Evolutionary conservation across 2,113 vertebrate genomes (phyloP).

Genomic region (Rhinoptilus africanus): DNA sequence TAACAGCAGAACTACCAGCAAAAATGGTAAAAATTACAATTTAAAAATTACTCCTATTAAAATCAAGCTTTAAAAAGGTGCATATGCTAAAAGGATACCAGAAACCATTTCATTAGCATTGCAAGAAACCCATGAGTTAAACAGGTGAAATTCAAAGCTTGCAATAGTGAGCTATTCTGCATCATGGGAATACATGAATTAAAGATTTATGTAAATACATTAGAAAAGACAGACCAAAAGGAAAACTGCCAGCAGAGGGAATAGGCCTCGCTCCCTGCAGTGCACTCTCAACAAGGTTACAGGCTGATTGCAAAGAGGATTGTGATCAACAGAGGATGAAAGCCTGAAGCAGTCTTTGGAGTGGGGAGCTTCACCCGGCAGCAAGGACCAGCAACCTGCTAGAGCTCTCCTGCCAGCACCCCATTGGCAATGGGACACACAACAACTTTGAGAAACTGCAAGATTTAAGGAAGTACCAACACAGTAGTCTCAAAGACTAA

Average conservation of each 20-base stretch:
- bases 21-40: neutral
- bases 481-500: neutral
- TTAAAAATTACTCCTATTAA: neutral
- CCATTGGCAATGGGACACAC: neutral
- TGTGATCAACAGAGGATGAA: neutral
- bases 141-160: slow-evolving; percentile 6
- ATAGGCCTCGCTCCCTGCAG: neutral
- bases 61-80: neutral
- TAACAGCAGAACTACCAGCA: neutral
- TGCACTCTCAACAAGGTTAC: neutral
- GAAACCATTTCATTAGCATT: neutral
- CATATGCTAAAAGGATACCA: neutral
- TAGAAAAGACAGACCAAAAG: neutral
- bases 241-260: neutral
- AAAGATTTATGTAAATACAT: slow-evolving; percentile 12
- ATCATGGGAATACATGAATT: neutral
- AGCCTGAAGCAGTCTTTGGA: neutral
- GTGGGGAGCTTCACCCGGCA: neutral
- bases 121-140: neutral
- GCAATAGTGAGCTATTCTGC: neutral
- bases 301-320: neutral
- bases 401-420: neutral
- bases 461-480: neutral
- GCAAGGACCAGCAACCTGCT: neutral
- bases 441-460: neutral